Evolutionary conservation across 2,888 invertebrate species (phyloP), one percentile per base, ranked within the genome.

Genomic region (Sminthurinus aureus): DNA sequence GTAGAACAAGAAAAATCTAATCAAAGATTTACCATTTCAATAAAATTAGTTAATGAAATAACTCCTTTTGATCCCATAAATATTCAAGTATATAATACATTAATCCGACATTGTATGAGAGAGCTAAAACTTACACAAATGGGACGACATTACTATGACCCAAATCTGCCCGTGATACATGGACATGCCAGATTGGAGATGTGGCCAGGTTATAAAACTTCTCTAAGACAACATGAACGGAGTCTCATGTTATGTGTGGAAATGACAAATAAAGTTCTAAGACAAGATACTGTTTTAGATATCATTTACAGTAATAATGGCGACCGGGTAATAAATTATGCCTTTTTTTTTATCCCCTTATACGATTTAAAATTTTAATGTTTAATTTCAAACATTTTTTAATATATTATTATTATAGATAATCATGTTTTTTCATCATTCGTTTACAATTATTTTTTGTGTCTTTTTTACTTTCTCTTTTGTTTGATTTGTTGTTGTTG

Each of bases 231-330:
- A 88, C 95, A 95, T 89, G 97, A 98, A 89, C 90, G 91, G 0
- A 91, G 93, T 0, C 92, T 97, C n/a, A 90, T 97, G 13, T 91
- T 97, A 91, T 94, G 94, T 77, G 92, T 94, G 0, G 97, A 97
- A 90, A 93, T 96, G 0, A 92, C 94, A 0, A 95, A 96, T 89
- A 97, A 97, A 91, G 94, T 97, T 0, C 93, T 97, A 91, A 92
- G 96, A 0, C 92, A 75, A 18, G 51, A 75, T 4, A 75, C 75
- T n/a, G 38, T 51, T n/a, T 18, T 51, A 0, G 15, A 75, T 20
- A 13, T 51, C 11, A 75, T 75, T 12, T 71, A 20, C 0, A 20
- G 67, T 20, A 69, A 20, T 20, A 0, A 3, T 1, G n/a, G n/a
- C n/a, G 67, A 69, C 22, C 0, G 22, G 67, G 67, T 69, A 69